These are phyloP conservation scores for Eupleurogrammus muticus DNA, from an alignment of 2,797 vertebrate species.

Conservation along the genomic window DNA sequence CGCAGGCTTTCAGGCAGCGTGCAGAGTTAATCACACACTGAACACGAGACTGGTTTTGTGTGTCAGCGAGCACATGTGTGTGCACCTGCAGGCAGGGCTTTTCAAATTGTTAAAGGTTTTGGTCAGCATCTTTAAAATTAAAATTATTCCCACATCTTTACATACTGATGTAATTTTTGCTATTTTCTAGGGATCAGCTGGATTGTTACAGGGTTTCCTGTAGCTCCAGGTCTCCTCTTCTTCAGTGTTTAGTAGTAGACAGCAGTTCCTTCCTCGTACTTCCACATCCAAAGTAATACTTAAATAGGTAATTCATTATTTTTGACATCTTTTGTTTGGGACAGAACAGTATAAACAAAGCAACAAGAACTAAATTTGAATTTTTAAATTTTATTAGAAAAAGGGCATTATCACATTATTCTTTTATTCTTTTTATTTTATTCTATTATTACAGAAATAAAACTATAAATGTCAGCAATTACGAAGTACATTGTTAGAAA, in stretches of 20 bases:
- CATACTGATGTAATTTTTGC: constrained; percentile 4
- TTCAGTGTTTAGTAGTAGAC: background rate
- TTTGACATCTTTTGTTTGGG: background rate
- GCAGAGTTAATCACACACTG: constrained; percentile 67
- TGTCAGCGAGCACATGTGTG: constrained; percentile 21
- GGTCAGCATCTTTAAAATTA: constrained; percentile 19
- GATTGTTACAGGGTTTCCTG: background rate
- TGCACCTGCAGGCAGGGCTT: constrained; percentile 9
- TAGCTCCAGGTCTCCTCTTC: constrained; percentile 4
- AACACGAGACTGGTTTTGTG: constrained; percentile 50
- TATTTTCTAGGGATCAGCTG: background rate
- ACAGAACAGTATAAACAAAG: background rate
- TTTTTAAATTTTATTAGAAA: background rate
- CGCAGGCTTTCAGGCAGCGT: constrained; percentile 66
- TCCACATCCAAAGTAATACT: background rate
- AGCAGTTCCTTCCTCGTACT: background rate
- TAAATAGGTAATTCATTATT: background rate
- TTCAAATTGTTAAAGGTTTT: constrained; percentile 53
- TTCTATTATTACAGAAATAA: constrained; percentile 5
- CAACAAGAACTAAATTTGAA: background rate
- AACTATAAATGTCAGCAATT: constrained; percentile 1
- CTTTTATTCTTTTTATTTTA: too few relatives aligned
- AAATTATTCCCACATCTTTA: constrained; percentile 21
- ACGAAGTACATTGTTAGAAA: background rate
- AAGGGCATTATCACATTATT: too few relatives aligned